These are phyloP conservation scores for Diogma glabrata DNA, from an alignment of 2,888 invertebrate species.

Conservation along the genomic window DNA sequence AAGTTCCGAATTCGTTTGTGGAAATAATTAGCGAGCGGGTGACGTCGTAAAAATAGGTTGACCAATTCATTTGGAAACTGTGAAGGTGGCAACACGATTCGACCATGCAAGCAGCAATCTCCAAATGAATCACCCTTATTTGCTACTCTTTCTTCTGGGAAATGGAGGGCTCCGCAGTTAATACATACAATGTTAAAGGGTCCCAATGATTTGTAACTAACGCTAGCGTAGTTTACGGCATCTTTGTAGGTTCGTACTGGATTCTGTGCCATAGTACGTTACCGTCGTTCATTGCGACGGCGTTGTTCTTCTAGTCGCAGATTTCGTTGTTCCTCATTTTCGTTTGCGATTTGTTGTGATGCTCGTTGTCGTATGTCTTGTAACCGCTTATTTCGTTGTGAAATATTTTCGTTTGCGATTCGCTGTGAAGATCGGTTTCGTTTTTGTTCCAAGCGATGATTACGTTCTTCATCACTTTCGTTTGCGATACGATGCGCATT, in stretches of 20 bases:
- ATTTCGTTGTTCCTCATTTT: no score
- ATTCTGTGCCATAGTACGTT: no score
- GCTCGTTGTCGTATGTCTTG: no score
- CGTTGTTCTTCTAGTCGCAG: conserved; percentile 3
- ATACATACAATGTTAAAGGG: no score
- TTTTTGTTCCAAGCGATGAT: neutral
- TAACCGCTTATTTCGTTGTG: neutral
- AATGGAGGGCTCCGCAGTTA: no score
- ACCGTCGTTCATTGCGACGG: neutral
- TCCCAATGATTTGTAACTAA: no score
- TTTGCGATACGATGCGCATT: neutral
- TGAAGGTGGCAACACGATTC: neutral
- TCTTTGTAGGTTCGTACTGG: no score
- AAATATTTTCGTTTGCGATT: neutral
- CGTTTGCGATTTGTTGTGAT: no score
- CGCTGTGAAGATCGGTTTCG: neutral
- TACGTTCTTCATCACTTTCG: neutral
- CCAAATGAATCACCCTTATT: no score
- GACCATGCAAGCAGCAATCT: no score
- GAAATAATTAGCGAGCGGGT: neutral
- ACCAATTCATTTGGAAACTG: conserved; percentile 3
- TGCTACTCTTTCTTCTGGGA: no score
- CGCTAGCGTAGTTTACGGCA: no score
- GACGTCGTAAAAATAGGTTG: neutral
- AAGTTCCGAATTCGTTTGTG: neutral